These are phyloP conservation scores for Pelecanus crispus DNA, from an alignment of 2,113 vertebrate genomes.

Conservation along the genomic window DNA sequence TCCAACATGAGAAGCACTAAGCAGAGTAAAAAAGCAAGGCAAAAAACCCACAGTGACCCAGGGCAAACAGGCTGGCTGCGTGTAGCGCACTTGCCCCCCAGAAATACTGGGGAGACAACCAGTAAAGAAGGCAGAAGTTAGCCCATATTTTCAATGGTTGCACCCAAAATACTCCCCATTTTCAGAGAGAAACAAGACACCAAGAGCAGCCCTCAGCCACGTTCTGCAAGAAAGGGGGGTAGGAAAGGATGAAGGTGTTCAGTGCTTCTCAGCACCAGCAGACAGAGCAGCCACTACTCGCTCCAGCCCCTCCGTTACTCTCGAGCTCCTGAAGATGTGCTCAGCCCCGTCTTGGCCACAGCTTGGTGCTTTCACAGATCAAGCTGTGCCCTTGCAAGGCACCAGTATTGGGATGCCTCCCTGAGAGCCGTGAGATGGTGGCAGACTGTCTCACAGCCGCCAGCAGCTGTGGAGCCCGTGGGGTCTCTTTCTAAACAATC, in stretches of 20 bases:
- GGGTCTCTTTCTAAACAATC: neutral
- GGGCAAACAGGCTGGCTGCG: neutral
- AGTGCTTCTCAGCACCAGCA: neutral
- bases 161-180: neutral
- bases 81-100: fast-evolving
- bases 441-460: neutral
- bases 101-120: neutral
- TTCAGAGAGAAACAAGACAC: neutral
- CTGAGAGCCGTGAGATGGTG: neutral
- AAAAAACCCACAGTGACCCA: neutral
- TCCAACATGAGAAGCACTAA: neutral
- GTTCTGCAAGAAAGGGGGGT: fast-evolving
- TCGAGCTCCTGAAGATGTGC: neutral
- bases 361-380: neutral
- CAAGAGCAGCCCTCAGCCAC: neutral
- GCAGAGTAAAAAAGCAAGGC: neutral
- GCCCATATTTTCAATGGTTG: neutral
- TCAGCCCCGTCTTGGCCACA: neutral
- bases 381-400: neutral
- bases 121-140: neutral
- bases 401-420: neutral
- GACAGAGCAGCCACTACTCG: neutral
- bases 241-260: neutral
- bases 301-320: neutral
- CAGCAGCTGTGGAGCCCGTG: fast-evolving